Base-by-base conservation (phyloP, 1,140 invertebrate genomes). In the Drosophila pseudoobscura region DNA sequence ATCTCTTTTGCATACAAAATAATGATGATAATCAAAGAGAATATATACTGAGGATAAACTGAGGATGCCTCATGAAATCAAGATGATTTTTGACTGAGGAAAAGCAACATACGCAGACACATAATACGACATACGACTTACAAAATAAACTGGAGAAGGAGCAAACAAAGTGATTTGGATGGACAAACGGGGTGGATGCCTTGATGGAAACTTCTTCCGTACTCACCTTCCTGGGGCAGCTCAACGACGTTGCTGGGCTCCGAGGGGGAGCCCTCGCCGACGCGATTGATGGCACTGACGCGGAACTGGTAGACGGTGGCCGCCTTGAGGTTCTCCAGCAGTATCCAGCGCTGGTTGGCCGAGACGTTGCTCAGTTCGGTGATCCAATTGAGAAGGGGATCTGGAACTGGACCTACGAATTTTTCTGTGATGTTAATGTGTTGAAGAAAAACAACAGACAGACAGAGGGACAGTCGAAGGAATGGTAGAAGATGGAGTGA, bases 301-400 rank as follows among this genome's bases (percentile, higher is more conserved):
- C 98, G 93, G 92, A 99, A 99, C 91, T 99, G 97, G 92, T 99
- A 99, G 0, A 96, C 96, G 1, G 97, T 95, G 0, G 98, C 97
- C 0, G 98, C 98, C 92, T 98, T 97, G 26, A 99, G 93, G 90
- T 96, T 96, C 20, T 94, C 95, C 3, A 99, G 92, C 15, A 99
- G 90, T 3, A 96, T 94, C 94, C 95, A 97, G 22, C 96, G 94
- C 59, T 94, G 94, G 51, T 94, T 93, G 1, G 96, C 94, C 0
- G 96, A 96, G 6, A 99, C 96, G 84, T 98, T 98, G 72, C 95
- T 95, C 41, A 96, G 92, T 83, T 97, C 96, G 0, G 96, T 97
- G 60, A 96, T 93, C 98, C 98, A 99, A 87, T 96, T 97, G 24
- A 96, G 91, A 1, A 96, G 91, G 1, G 96, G 94, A 91, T 97